A percentile compares a stretch with the other conserved stretches of the same genome.
Evolutionary conservation across 2,888 invertebrate genomes (phyloP).

Genomic region (Drosophila greeni): DNA sequence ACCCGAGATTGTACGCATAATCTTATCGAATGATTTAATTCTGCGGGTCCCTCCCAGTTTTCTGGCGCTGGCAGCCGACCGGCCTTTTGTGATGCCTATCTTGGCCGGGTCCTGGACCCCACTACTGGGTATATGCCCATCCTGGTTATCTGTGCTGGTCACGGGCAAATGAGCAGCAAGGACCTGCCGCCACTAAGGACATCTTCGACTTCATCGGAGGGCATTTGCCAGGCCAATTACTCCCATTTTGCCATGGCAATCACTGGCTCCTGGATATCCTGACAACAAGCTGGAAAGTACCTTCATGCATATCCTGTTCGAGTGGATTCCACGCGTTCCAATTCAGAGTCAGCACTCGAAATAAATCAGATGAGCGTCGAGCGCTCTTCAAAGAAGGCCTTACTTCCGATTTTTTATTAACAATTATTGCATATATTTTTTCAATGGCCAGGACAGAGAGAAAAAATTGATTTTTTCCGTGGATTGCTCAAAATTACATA

Average conservation of each 20-base stretch:
- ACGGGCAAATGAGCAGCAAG: conserved; percentile 56
- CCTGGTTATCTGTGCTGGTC: conserved; percentile 38
- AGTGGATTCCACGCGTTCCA: conserved; percentile 6
- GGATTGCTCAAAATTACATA: background rate
- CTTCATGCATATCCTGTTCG: conserved; percentile 7
- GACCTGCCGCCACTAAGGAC: conserved; percentile 12
- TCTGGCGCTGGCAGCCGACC: conserved; percentile 17
- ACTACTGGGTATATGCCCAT: background rate
- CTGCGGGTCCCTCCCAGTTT: conserved; percentile 36
- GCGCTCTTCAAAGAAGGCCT: conserved; percentile 4
- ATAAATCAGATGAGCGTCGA: conserved; percentile 18
- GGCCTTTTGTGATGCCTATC: conserved; percentile 53
- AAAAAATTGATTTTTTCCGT: background rate
- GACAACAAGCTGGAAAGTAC: background rate
- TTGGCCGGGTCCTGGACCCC: background rate
- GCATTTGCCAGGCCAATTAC: conserved; percentile 24
- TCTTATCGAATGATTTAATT: conserved; percentile 74
- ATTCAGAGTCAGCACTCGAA: conserved; percentile 25
- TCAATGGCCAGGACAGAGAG: background rate
- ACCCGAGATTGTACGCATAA: conserved; percentile 61
- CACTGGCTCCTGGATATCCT: background rate
- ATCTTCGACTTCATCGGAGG: conserved; percentile 9
- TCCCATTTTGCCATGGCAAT: conserved; percentile 27
- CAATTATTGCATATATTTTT: conserved; percentile 8
- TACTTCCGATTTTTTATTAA: conserved; percentile 17